Evolutionary conservation across 2,797 vertebrate species (phyloP).

Genomic region (Meriones psammophilus): DNA sequence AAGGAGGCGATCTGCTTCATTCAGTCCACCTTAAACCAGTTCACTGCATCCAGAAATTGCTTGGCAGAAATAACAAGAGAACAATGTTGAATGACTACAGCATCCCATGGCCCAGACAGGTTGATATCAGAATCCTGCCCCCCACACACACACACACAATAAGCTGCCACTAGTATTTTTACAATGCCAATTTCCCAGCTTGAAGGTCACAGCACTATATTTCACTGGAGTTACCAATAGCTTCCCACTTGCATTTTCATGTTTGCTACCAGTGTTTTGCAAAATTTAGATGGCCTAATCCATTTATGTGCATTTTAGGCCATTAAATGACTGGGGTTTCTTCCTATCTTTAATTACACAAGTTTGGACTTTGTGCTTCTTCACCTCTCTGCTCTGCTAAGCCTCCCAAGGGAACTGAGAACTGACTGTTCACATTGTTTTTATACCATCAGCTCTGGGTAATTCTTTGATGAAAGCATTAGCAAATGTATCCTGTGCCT

Average conservation of each 20-base stretch:
- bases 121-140: background rate
- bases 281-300: conserved; percentile 31
- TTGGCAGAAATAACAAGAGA: background rate
- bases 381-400: conserved; percentile 34
- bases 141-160: background rate
- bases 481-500: conserved; percentile 50
- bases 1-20: background rate
- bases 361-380: background rate
- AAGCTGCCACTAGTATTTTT: background rate
- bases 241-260: background rate
- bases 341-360: conserved; percentile 53
- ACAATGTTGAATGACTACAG: background rate
- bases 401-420: background rate
- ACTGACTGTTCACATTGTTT: background rate
- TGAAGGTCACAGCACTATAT: background rate
- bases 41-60: background rate
- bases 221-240: background rate
- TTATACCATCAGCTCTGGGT: conserved; percentile 12
- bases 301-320: conserved; percentile 19
- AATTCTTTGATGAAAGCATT: conserved; percentile 33
- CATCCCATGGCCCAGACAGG: background rate
- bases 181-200: conserved; percentile 21
- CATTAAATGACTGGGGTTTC: conserved; percentile 35
- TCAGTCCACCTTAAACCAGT: background rate
- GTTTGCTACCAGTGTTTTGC: background rate